Base-by-base conservation (phyloP, 1,140 invertebrate species). In the Steinernema khuongi region DNA sequence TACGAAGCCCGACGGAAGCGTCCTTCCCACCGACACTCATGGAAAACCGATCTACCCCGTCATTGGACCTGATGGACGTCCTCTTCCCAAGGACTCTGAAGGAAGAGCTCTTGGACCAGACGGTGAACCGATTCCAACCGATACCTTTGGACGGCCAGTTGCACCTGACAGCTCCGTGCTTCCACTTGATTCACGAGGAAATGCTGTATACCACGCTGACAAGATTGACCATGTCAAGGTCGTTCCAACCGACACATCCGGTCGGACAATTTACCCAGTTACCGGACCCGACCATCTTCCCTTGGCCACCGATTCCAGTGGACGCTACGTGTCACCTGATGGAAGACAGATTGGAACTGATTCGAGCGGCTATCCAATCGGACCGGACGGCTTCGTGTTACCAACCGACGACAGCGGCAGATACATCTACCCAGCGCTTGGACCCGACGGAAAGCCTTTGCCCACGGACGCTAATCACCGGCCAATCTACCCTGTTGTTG, bases 31-130 rank as follows among this genome's bases (percentile, higher is more conserved):
- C 22, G 71, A 73, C 50, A 31, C 2, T 1, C 4, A 18, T n/a
- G 67, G 67, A 43, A 73, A 69, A n/a, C 60, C 70, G 19, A 36
- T 73, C n/a, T 75, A 75, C 44, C 74, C 74, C 44, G 60, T 68
- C 26, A 44, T 14, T 19, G 74, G 74, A 41, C 36, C 69, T n/a
- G 73, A 74, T 67, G 68, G 33, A n/a, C n/a, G 14, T 11, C 68
- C 29, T 19, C 29, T 69, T 19, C 68, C n/a, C n/a, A 26, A 19
- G 1, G 68, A 72, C 68, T 67, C 43, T 7, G 66, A 31, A 17
- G 70, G 70, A 18, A 1, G 69, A 68, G 19, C 18, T 1, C 7
- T 69, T 19, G 68, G 29, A 1, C n/a, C 1, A 1, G 68, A 69
- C n/a, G 68, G 68, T 19, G 29, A 69, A 31, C 68, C 68, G 68